Evolutionary conservation across 1,140 invertebrate genomes (phyloP).

Genomic region (Drosophila sulfurigaster): DNA sequence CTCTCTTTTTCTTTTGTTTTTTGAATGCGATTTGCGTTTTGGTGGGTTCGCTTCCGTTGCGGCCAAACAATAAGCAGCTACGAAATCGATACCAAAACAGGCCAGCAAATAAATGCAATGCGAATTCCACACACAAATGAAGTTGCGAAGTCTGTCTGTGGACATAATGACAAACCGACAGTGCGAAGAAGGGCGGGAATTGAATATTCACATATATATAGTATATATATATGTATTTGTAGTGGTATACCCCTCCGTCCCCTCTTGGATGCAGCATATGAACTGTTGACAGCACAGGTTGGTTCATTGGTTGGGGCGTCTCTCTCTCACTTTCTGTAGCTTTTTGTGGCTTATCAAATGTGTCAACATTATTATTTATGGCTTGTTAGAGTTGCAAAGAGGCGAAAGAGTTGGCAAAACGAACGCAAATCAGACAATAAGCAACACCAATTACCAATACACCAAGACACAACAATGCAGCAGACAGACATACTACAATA

Average conservation of each 20-base stretch:
- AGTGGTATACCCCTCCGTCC: too few relatives aligned
- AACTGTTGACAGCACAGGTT: conserved; percentile 31
- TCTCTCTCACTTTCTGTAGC: neutral
- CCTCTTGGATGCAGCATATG: neutral
- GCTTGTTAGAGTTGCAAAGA: conserved; percentile 73
- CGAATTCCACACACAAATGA: conserved; percentile 27
- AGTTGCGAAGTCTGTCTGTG: neutral
- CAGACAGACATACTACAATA: neutral
- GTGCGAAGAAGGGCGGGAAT: neutral
- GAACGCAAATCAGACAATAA: conserved; percentile 67
- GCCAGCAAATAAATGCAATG: conserved; percentile 37
- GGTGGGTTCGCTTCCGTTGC: conserved; percentile 39
- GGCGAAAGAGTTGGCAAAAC: conserved; percentile 66
- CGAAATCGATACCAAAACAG: conserved; percentile 45
- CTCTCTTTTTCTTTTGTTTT: conserved; percentile 18
- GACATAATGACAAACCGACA: neutral
- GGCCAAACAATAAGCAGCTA: conserved; percentile 40
- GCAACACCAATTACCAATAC: conserved; percentile 39
- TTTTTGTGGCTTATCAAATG: conserved; percentile 70
- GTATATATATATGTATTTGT: too few relatives aligned
- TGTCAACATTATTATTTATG: conserved; percentile 79
- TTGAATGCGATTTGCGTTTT: conserved; percentile 35
- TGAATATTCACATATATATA: too few relatives aligned
- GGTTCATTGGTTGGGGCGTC: conserved; percentile 11
- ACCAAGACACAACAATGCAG: conserved; percentile 23